These are phyloP conservation scores for Conus canariensis DNA, from an alignment of 2,888 invertebrate genomes.

Conservation along the genomic window DNA sequence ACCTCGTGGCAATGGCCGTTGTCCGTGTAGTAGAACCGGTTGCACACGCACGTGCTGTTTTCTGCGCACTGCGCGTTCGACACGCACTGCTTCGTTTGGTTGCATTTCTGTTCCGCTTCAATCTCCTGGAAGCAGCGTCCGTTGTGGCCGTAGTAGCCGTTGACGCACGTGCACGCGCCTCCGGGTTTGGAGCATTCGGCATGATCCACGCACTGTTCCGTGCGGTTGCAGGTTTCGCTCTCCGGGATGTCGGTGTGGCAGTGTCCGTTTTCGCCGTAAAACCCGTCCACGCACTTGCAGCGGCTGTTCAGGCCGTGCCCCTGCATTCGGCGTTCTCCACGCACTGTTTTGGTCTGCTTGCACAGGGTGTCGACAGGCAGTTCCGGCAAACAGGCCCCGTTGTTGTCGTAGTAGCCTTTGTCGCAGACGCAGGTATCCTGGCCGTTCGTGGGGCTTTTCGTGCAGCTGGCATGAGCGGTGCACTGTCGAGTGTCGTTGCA, in stretches of 20 bases:
- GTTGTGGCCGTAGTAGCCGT: conserved; percentile 36
- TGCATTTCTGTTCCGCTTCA: background rate
- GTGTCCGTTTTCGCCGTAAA: conserved; percentile 43
- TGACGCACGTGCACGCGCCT: conserved; percentile 27
- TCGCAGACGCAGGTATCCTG: conserved; percentile 24
- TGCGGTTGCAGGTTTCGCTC: conserved; percentile 37
- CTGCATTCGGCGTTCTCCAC: conserved; percentile 38
- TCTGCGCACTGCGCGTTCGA: conserved; percentile 40
- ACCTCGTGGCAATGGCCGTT: conserved; percentile 32
- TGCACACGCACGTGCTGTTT: conserved; percentile 42
- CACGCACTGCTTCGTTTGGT: conserved; percentile 45
- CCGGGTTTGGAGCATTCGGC: conserved; percentile 36
- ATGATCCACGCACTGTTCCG: conserved; percentile 43
- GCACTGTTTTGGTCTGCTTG: conserved; percentile 36
- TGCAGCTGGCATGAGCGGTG: conserved; percentile 28
- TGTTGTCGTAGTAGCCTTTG: conserved; percentile 41
- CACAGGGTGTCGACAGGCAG: conserved; percentile 29
- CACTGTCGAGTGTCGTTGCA: conserved; percentile 40
- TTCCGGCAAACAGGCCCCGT: conserved; percentile 28
- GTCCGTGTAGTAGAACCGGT: conserved; percentile 41
- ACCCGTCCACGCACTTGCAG: conserved; percentile 46
- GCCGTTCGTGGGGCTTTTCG: background rate
- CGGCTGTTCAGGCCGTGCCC: background rate
- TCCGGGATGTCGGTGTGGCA: conserved; percentile 41
- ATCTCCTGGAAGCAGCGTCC: conserved; percentile 39